Evolutionary conservation across 2,888 invertebrate species (phyloP).

Genomic region (Gymnosoma rotundatum): DNA sequence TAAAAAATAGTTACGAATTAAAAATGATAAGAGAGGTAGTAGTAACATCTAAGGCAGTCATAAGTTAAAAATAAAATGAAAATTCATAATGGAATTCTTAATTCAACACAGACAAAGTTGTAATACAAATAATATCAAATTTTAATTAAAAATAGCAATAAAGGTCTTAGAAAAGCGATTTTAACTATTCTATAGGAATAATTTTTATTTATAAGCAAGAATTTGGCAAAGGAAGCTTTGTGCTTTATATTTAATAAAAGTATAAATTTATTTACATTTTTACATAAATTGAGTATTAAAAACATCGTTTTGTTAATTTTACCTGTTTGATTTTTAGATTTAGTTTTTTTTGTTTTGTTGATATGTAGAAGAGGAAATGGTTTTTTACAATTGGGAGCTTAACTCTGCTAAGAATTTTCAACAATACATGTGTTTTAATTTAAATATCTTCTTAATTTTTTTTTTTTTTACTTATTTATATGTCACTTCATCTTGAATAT

Average conservation of each 20-base stretch:
- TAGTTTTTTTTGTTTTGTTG: background rate
- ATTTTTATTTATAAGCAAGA: slow-evolving; percentile 57
- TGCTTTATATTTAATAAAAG: slow-evolving; percentile 15
- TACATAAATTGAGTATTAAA: slow-evolving; percentile 65
- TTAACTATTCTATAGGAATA: slow-evolving; percentile 67
- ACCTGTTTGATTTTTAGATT: slow-evolving; percentile 11
- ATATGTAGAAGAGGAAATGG: no score
- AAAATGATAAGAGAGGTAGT: slow-evolving; percentile 66
- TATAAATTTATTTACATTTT: slow-evolving; percentile 40
- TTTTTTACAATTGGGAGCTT: no score
- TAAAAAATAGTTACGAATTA: slow-evolving; percentile 47
- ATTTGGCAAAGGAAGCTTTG: slow-evolving; percentile 54
- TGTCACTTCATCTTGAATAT: no score
- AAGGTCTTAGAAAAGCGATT: slow-evolving; percentile 20
- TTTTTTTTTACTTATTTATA: no score
- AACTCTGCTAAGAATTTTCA: no score
- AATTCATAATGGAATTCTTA: slow-evolving; percentile 45
- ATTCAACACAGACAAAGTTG: slow-evolving; percentile 45
- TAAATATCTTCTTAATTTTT: no score
- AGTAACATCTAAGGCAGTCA: slow-evolving; percentile 70
- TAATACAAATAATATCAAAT: slow-evolving; percentile 23
- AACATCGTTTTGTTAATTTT: slow-evolving; percentile 47
- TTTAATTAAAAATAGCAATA: slow-evolving; percentile 2
- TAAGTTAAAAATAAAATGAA: slow-evolving; percentile 37
- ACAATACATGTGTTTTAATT: no score